Evolutionary conservation across 2,113 vertebrate genomes (phyloP).

Genomic region (Podilymbus podiceps): DNA sequence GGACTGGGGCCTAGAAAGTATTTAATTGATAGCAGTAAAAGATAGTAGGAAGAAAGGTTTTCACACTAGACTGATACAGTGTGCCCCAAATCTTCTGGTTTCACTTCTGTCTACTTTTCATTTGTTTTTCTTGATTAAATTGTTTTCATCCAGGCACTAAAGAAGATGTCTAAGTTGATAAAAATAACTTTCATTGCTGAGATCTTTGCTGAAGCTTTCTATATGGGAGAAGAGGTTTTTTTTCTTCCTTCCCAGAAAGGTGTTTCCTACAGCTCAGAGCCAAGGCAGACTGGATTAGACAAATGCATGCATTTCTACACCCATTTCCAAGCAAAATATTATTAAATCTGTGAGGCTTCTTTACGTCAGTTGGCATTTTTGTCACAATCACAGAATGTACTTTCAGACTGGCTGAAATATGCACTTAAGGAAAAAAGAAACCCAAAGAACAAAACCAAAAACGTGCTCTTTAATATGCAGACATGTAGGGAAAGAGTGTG

Average conservation of each 20-base stretch:
- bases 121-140: background rate
- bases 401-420: slow-evolving; percentile 59
- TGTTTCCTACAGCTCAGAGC: slow-evolving; percentile 29
- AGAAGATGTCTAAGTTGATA: background rate
- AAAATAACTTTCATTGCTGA: background rate
- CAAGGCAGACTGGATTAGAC: background rate
- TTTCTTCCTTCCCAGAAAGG: slow-evolving; percentile 18
- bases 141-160: background rate
- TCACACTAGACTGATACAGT: background rate
- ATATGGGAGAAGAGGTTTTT: background rate
- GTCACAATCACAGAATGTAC: slow-evolving; percentile 72
- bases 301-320: background rate
- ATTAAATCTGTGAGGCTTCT: slow-evolving; percentile 45
- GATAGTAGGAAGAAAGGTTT: background rate
- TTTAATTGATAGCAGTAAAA: background rate
- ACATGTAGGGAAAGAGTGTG: slow-evolving; percentile 67
- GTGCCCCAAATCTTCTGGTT: background rate
- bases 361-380: slow-evolving; percentile 73
- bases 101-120: background rate
- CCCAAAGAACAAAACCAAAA: background rate
- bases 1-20: background rate
- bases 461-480: slow-evolving; percentile 69
- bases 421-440: background rate
- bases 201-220: background rate
- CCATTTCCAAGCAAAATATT: slow-evolving; percentile 72